A percentile compares a stretch with the other conserved stretches of the same genome.
phyloP scores from a whole-genome alignment of 2,797 vertebrate genomes.

The Alca torda region DNA sequence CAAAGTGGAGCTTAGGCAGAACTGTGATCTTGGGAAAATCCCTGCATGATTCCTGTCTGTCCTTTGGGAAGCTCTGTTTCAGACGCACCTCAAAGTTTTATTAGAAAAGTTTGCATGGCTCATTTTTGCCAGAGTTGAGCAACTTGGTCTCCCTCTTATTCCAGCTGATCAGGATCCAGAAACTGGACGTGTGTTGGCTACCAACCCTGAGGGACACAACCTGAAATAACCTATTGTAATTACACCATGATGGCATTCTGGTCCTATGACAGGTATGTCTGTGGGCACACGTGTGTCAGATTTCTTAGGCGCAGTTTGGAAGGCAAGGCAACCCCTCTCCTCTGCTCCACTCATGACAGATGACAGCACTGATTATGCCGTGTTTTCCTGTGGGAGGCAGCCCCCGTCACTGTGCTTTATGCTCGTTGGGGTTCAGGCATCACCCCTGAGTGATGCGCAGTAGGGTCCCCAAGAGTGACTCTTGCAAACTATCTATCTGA shows the following conservation, averaged over 20 bases:
- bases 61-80: not conserved
- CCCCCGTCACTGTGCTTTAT: not conserved
- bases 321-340: not conserved
- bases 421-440: accelerated
- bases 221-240: not conserved
- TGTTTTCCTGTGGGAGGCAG: not conserved
- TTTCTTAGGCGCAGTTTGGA: not conserved
- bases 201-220: not conserved
- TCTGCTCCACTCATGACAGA: not conserved
- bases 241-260: not conserved
- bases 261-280: accelerated
- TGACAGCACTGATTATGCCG: not conserved
- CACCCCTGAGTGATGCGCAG: accelerated
- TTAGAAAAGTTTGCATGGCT: not conserved
- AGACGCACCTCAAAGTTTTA: not conserved
- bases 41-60: not conserved
- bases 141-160: not conserved
- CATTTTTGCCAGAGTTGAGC: not conserved
- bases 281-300: accelerated
- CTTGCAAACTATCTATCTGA: not conserved
- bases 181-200: not conserved
- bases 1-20: not conserved
- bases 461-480: not conserved
- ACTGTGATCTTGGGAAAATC: not conserved
- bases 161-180: not conserved